phyloP scores from a whole-genome alignment of 2,888 invertebrate genomes.

The Thymelicus sylvestris region DNA sequence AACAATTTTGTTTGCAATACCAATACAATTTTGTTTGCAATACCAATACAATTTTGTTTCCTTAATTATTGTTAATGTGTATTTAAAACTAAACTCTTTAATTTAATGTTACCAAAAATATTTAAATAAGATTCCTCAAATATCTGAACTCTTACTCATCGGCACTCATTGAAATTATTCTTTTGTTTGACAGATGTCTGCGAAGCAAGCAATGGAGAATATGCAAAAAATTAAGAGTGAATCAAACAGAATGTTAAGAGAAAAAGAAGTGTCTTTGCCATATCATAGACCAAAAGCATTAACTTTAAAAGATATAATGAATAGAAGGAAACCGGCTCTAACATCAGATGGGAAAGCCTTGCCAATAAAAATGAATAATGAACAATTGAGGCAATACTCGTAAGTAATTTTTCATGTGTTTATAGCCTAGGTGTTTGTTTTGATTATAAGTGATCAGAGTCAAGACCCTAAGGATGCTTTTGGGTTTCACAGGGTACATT shows the following conservation, averaged over 20 bases:
- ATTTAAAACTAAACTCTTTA: too few relatives aligned
- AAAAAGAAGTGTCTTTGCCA: conserved; percentile 90
- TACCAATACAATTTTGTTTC: too few relatives aligned
- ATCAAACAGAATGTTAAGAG: conserved; percentile 91
- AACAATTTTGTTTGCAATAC: too few relatives aligned
- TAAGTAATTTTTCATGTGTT: conserved; percentile 65
- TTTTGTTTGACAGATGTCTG: conserved; percentile 80
- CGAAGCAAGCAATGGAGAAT: conserved; percentile 87
- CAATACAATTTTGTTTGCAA: too few relatives aligned
- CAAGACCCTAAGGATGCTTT: too few relatives aligned
- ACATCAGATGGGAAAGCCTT: conserved; percentile 72
- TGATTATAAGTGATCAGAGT: too few relatives aligned
- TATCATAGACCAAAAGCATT: conserved; percentile 94
- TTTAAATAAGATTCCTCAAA: not conserved
- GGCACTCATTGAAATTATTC: not conserved
- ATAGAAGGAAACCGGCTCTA: conserved; percentile 66
- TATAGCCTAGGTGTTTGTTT: too few relatives aligned
- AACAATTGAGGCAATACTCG: conserved; percentile 87
- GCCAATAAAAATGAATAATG: conserved; percentile 87
- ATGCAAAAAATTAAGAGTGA: conserved; percentile 92
- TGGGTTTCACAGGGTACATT: too few relatives aligned
- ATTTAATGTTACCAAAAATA: too few relatives aligned
- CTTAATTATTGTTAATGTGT: too few relatives aligned
- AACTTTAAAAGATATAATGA: conserved; percentile 91
- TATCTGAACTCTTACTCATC: not conserved